Conservation (phyloP, 2,113 vertebrate genomes). For the Dunckerocampus dactyliophorus region DNA sequence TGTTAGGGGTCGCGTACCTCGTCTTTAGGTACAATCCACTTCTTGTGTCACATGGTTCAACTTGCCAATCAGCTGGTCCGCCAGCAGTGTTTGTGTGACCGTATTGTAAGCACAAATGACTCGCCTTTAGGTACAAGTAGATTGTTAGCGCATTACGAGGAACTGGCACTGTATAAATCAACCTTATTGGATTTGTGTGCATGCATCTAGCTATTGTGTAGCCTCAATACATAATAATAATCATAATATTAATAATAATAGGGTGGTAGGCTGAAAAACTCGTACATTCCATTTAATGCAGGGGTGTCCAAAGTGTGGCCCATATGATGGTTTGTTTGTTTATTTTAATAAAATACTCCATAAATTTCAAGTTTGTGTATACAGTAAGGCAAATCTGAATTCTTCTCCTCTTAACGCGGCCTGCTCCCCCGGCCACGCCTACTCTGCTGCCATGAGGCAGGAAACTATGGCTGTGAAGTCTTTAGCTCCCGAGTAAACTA, state of each 20-base stretch:
- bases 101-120: slow-evolving; percentile 40
- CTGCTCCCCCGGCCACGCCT: no score
- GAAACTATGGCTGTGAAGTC: no score
- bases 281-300: slow-evolving; percentile 26
- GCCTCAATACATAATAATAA: slow-evolving; percentile 44
- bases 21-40: slow-evolving; percentile 24
- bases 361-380: no score
- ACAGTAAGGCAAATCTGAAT: no score
- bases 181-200: slow-evolving; percentile 50
- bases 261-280: slow-evolving; percentile 24
- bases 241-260: slow-evolving; percentile 2
- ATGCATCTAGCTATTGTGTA: slow-evolving; percentile 52
- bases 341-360: no score
- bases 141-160: slow-evolving; percentile 27
- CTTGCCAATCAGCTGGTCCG: slow-evolving; percentile 27
- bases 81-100: slow-evolving; percentile 46
- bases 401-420: no score
- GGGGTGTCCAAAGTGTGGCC: no score
- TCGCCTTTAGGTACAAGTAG: slow-evolving; percentile 41
- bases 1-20: slow-evolving; percentile 17
- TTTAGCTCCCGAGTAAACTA: no score
- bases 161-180: slow-evolving; percentile 44
- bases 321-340: no score
- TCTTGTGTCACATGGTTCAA: slow-evolving; percentile 19
- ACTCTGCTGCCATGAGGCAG: no score